These are phyloP conservation scores for Cotesia vestalis DNA, from an alignment of 1,140 invertebrate genomes.

Conservation along the genomic window DNA sequence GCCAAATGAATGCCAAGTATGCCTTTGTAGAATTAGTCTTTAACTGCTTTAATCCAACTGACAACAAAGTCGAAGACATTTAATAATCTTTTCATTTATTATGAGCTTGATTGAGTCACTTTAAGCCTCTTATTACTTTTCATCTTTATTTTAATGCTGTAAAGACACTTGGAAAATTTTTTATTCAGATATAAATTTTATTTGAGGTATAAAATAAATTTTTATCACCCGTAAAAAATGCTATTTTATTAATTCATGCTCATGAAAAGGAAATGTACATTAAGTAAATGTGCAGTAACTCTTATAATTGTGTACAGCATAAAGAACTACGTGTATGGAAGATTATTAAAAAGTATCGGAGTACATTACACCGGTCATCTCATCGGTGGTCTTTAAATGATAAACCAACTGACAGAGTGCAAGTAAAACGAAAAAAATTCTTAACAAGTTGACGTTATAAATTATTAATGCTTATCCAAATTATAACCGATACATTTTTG, in stretches of 20 bases:
- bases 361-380: constrained; percentile 1
- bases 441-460: constrained; percentile 28
- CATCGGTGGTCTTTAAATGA: constrained; percentile 9
- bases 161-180: no score
- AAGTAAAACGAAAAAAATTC: constrained; percentile 6
- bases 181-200: no score
- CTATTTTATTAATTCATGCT: no score
- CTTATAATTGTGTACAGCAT: neutral
- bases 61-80: no score
- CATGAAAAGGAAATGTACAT: no score
- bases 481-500: constrained; percentile 17
- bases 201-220: no score
- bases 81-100: no score
- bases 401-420: constrained; percentile 16
- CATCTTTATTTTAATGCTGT: no score
- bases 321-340: neutral
- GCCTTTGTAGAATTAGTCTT: constrained; percentile 53
- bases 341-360: constrained; percentile 6
- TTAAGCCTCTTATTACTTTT: neutral
- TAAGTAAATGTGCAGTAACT: no score
- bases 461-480: constrained; percentile 30
- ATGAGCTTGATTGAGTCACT: neutral
- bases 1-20: constrained; percentile 54
- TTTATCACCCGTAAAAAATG: no score
- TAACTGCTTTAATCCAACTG: neutral